Percentiles rank a stretch among this genome's conserved stretches.
phyloP scores from a whole-genome alignment of 1,140 invertebrate genomes.

The Euborellia annulipes region DNA sequence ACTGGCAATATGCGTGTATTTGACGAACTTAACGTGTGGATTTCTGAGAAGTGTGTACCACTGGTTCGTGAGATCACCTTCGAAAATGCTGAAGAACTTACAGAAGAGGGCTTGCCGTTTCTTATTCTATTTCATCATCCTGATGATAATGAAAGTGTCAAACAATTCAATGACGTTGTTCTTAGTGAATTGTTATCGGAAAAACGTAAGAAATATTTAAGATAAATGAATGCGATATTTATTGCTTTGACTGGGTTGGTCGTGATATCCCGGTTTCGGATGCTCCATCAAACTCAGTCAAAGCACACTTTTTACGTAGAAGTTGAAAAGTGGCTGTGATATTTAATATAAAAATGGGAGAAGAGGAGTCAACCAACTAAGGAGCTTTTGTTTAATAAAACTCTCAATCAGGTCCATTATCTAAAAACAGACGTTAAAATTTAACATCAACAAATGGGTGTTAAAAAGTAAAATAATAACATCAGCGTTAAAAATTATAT shows the following conservation, averaged over 20 bases:
- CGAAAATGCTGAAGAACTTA: constrained; percentile 97
- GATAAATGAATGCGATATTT: no score
- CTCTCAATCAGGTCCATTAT: no score
- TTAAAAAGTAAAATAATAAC: no score
- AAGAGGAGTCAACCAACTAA: no score
- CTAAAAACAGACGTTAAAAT: no score
- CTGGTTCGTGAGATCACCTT: constrained; percentile 90
- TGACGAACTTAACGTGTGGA: constrained; percentile 70
- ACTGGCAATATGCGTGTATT: constrained; percentile 51
- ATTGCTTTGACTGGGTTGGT: no score
- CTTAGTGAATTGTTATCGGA: constrained; percentile 60
- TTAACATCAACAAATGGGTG: no score
- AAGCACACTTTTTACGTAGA: neutral
- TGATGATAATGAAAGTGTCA: constrained; percentile 72
- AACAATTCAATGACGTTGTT: constrained; percentile 73
- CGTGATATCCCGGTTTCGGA: constrained; percentile 5
- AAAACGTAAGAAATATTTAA: constrained; percentile 62
- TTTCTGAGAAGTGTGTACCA: constrained; percentile 74
- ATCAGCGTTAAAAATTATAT: no score
- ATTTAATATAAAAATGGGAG: no score
- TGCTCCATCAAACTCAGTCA: neutral
- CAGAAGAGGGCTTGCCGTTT: constrained; percentile 98
- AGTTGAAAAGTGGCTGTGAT: constrained; percentile 1
- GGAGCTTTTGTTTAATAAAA: no score
- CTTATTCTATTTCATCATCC: constrained; percentile 89